Evolutionary conservation across 2,113 vertebrate genomes (phyloP).

Genomic region (Cyanoramphus novaezelandiae): DNA sequence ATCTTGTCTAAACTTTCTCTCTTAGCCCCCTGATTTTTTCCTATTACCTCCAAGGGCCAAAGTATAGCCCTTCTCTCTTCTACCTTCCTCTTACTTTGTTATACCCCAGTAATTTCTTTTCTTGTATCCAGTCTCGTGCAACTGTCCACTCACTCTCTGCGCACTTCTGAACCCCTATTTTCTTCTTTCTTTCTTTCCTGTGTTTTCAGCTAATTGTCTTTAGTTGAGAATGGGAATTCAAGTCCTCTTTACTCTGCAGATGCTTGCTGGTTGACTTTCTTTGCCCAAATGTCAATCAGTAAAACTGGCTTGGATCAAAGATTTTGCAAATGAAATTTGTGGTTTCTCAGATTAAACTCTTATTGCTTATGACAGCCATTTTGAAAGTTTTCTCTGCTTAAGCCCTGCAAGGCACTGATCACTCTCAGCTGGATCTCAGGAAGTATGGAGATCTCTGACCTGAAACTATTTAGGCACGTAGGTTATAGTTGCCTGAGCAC

Average conservation of each 20-base stretch:
- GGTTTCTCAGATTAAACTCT: not conserved
- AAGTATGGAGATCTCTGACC: not conserved
- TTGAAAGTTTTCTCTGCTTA: not conserved
- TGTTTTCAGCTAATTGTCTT: not conserved
- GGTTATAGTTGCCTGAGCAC: not conserved
- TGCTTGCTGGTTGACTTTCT: not conserved
- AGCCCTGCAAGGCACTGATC: not conserved
- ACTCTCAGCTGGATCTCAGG: not conserved
- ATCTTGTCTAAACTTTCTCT: not conserved
- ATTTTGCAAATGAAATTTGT: not conserved
- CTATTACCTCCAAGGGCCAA: not conserved
- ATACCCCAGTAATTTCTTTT: not conserved
- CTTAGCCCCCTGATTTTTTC: not conserved
- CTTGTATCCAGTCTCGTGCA: not conserved
- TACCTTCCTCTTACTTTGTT: not conserved
- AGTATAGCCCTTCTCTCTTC: not conserved
- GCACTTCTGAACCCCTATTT: not conserved
- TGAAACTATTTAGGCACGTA: not conserved
- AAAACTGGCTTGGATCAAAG: not conserved
- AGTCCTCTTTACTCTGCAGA: not conserved
- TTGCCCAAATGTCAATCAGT: not conserved
- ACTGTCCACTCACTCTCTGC: not conserved
- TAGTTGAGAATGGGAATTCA: not conserved
- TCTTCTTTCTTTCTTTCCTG: not conserved
- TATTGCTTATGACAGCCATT: not conserved